A percentile compares a stretch with the other conserved stretches of the same genome.
phyloP scores from a whole-genome alignment of 2,888 invertebrate species.

The Calliphora vomitoria region DNA sequence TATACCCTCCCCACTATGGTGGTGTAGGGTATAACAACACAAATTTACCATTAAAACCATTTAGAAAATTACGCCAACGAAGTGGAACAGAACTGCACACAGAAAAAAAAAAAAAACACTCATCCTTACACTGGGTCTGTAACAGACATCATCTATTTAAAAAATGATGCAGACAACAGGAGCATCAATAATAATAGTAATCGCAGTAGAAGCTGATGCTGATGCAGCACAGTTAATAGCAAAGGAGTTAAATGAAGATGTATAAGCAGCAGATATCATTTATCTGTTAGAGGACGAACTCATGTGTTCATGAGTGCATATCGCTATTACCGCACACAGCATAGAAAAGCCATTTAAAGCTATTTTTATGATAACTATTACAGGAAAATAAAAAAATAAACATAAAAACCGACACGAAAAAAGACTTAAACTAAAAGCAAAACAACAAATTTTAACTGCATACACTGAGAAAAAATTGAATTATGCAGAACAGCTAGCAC shows the following conservation, averaged over 20 bases:
- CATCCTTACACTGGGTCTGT: not conserved
- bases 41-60: slow-evolving; percentile 55
- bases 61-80: slow-evolving; percentile 57
- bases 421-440: not conserved
- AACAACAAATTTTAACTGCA: not conserved
- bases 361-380: slow-evolving; percentile 47
- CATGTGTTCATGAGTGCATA: slow-evolving; percentile 48
- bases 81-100: not conserved
- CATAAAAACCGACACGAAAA: slow-evolving; percentile 2
- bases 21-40: too few relatives aligned
- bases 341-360: slow-evolving; percentile 28
- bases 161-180: slow-evolving; percentile 19
- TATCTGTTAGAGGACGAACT: not conserved
- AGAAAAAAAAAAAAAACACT: slow-evolving; percentile 20
- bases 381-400: not conserved
- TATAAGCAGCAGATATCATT: not conserved
- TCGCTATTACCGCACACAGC: slow-evolving; percentile 40
- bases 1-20: too few relatives aligned
- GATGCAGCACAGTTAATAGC: slow-evolving; percentile 3
- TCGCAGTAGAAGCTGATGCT: slow-evolving; percentile 9
- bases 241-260: slow-evolving; percentile 8
- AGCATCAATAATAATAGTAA: slow-evolving; percentile 41
- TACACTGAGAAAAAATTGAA: not conserved
- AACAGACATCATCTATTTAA: not conserved
- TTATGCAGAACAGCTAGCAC: too few relatives aligned